phyloP scores from a whole-genome alignment of 2,888 invertebrate genomes.

The Dilophus febrilis region DNA sequence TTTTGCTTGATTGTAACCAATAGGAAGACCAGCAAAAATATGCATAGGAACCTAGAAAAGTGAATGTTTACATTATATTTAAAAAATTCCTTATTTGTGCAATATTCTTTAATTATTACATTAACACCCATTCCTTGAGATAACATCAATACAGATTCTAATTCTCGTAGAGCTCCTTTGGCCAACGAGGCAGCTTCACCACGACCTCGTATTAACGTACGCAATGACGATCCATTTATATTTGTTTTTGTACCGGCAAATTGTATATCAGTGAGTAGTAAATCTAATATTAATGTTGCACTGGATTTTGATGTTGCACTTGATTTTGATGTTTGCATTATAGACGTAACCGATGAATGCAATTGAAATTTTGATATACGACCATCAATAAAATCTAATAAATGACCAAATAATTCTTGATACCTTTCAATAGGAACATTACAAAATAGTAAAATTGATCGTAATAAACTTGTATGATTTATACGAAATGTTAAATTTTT shows the following conservation, averaged over 20 bases:
- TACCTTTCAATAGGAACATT: constrained; percentile 57
- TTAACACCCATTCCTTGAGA: constrained; percentile 59
- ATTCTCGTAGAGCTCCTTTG: constrained; percentile 51
- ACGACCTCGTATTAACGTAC: constrained; percentile 47
- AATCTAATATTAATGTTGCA: constrained; percentile 22
- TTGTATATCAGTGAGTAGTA: constrained; percentile 22
- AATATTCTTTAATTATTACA: constrained; percentile 28
- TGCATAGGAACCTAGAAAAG: constrained; percentile 37
- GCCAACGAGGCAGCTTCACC: constrained; percentile 48
- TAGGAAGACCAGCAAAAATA: constrained; percentile 31
- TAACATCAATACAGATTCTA: constrained; percentile 54
- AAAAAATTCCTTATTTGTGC: not conserved
- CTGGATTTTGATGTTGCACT: constrained; percentile 26
- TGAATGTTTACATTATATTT: constrained; percentile 4
- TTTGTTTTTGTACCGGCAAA: constrained; percentile 21
- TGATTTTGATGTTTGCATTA: constrained; percentile 37
- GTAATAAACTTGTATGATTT: constrained; percentile 61
- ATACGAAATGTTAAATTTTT: constrained; percentile 52
- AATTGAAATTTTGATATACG: constrained; percentile 52
- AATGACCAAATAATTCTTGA: constrained; percentile 13
- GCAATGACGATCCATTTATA: constrained; percentile 22
- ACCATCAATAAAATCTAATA: constrained; percentile 31
- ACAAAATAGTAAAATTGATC: constrained; percentile 60
- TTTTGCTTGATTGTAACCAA: constrained; percentile 35
- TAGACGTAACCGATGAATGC: constrained; percentile 45